Base-by-base conservation (phyloP, 2,113 vertebrate genomes). In the Myocastor coypus region DNA sequence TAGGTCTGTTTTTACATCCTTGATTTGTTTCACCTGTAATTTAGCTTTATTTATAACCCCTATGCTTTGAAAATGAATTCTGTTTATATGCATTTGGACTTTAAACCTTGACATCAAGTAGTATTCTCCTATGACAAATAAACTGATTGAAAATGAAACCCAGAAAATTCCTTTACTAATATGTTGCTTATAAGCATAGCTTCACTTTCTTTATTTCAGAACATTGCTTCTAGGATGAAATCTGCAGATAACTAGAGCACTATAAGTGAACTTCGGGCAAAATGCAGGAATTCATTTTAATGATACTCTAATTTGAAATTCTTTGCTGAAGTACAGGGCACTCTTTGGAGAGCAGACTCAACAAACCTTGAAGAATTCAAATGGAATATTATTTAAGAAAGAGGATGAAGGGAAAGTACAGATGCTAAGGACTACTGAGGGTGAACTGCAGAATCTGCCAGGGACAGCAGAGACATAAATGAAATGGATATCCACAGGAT, bases 311-410 rank as follows among this genome's bases (percentile, higher is more conserved):
- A 94, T 97, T 97, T 97, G 26, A 92, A 97, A 96, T 96, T 94
- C 87, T 95, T 96, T 57, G 69, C 40, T 97, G 95, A 96, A 96
- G 71, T 91, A 87, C 80, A 92, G 82, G 82, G 30, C 16, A 69
- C 34, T 95, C 95, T 96, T 92, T 64, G 42, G 95, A 95, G 95
- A 97, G 26, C 42, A 71, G 85, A 97, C 96, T 97, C 93, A 93
- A 96, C 96, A 97, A 94, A 97, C 66, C 96, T 94, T 97, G 95
- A 97, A 97, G 94, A 96, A 90, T 97, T 85, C 92, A 97, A 95
- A 97, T 97, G 97, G 92, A 96, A 73, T 87, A 92, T 92, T 95
- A 97, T 95, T 97, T 96, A 97, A 97, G 92, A 10, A 69, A 95
- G 88, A 42, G 96, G 80, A 71, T 93, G 82, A 81, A 86, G 34